These are phyloP conservation scores for Rhyzopertha dominica DNA, from an alignment of 1,140 invertebrate species.

Conservation along the genomic window DNA sequence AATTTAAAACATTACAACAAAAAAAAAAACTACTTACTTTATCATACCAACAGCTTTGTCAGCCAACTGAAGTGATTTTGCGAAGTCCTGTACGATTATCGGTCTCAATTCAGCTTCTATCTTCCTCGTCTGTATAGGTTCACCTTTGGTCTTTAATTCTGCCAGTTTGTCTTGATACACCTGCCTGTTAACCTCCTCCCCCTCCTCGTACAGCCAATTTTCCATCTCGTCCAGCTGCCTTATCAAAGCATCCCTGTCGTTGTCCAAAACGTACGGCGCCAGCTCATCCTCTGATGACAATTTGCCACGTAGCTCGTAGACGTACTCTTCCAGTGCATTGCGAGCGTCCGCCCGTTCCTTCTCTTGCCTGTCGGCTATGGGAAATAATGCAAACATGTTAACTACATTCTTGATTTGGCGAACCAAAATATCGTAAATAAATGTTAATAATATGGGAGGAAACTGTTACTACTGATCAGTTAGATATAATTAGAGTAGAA, in stretches of 20 bases:
- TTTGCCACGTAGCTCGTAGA: conserved; percentile 91
- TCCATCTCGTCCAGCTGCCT: conserved; percentile 77
- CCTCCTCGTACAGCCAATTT: conserved; percentile 93
- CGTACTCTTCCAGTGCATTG: conserved; percentile 97
- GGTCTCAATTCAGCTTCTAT: conserved; percentile 74
- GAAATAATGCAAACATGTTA: too few species aligned
- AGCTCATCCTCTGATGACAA: conserved; percentile 68
- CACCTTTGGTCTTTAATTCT: conserved; percentile 63
- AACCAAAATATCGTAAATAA: too few species aligned
- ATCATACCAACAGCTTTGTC: conserved; percentile 70
- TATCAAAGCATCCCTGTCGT: conserved; percentile 63
- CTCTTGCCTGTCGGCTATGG: conserved; percentile 69
- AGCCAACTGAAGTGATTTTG: conserved; percentile 63
- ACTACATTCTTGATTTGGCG: too few species aligned
- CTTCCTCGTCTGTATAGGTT: conserved; percentile 74
- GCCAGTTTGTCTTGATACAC: conserved; percentile 59
- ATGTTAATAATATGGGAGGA: too few species aligned
- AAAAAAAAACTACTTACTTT: too few species aligned
- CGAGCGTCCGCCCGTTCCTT: conserved; percentile 92
- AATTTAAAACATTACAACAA: too few species aligned
- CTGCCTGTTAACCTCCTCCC: conserved; percentile 86
- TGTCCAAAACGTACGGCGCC: conserved; percentile 70
- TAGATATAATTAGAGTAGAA: too few species aligned
- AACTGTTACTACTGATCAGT: too few species aligned
- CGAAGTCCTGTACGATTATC: conserved; percentile 70